Base-by-base conservation (phyloP, 2,888 invertebrate species). In the Clivina fossor region DNA sequence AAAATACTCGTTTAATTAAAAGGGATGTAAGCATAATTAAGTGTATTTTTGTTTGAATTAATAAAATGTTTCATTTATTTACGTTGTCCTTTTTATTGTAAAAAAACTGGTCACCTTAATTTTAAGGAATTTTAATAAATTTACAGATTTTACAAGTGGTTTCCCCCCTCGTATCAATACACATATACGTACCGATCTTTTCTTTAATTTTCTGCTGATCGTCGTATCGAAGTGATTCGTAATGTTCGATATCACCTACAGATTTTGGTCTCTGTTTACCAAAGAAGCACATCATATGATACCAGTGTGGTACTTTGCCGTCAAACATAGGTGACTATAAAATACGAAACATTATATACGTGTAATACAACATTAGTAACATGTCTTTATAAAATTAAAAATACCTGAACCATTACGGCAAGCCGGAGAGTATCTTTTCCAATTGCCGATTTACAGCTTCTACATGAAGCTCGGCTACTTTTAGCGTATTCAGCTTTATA, bases 401-500 rank as follows among this genome's bases (percentile, higher is more conserved):
- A 67, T 76, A 94, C 95, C 86, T 95, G 94, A 24, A 94, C 86
- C 86, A 96, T 85, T 24, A 85, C 82, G 9, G 94, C 96, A 46
- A 97, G 71, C 40, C 96, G 80, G 44, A 97, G 69, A 1, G 73
- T 67, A 30, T 85, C 90, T 72, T 93, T 87, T 0, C 71, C 76
- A 63, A 97, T 96, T 16, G 76, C 70, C n/a, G 72, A 70, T 73
- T 89, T 91, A 72, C 97, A 97, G 24, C 78, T 81, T 76, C 90
- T 90, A 71, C 97, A 97, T 1, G 78, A 71, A 0, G 95, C 84
- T 63, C 96, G 78, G 2, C 85, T 83, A 62, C 85, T 83, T 77
- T 94, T 96, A 0, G 96, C 90, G 76, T 97, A 97, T 75, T 97
- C 96, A 0, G 85, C 88, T 66, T 80, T 79, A 73, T 83, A 96